A percentile compares a stretch with the other conserved stretches of the same genome.
These are phyloP conservation scores for Ascidia mentula DNA, from an alignment of 23 tunicate species.

Conservation along the genomic window DNA sequence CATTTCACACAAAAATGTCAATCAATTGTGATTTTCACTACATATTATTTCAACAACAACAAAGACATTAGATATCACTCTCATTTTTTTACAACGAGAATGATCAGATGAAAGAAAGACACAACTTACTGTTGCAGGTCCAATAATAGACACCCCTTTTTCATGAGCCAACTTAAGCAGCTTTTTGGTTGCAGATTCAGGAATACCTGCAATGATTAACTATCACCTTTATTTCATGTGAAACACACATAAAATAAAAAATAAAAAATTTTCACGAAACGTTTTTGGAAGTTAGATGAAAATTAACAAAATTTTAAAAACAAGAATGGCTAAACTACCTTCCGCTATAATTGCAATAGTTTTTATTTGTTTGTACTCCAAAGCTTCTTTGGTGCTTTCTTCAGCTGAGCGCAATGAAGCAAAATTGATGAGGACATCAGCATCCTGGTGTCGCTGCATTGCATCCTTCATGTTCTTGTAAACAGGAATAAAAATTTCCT, in stretches of 20 bases:
- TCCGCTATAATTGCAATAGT: slow-evolving; percentile 96
- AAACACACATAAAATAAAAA: too few relatives aligned
- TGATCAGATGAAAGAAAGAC: too few relatives aligned
- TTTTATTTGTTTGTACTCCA: slow-evolving; percentile 79
- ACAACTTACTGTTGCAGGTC: slow-evolving; percentile 93
- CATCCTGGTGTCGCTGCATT: slow-evolving; percentile 74
- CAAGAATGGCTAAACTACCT: slow-evolving; percentile 68
- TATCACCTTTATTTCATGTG: background rate
- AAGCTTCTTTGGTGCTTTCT: slow-evolving; percentile 88
- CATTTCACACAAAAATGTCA: too few relatives aligned
- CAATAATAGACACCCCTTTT: slow-evolving; percentile 71
- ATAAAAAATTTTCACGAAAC: too few relatives aligned
- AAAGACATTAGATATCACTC: too few relatives aligned
- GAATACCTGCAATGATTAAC: slow-evolving; percentile 52
- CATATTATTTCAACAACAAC: too few relatives aligned
- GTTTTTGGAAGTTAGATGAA: too few relatives aligned
- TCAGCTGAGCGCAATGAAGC: slow-evolving; percentile 95
- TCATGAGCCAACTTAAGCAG: slow-evolving; percentile 86
- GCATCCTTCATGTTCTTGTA: slow-evolving; percentile 97
- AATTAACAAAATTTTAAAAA: too few relatives aligned
- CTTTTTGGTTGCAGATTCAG: slow-evolving; percentile 80
- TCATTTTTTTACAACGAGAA: too few relatives aligned
- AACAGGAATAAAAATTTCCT: slow-evolving; percentile 94
- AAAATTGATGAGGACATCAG: slow-evolving; percentile 88
- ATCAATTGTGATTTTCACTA: too few relatives aligned